A percentile compares a stretch with the other conserved stretches of the same genome.
phyloP scores from a whole-genome alignment of 2,888 invertebrate species.

The Chrysomela aeneicollis region DNA sequence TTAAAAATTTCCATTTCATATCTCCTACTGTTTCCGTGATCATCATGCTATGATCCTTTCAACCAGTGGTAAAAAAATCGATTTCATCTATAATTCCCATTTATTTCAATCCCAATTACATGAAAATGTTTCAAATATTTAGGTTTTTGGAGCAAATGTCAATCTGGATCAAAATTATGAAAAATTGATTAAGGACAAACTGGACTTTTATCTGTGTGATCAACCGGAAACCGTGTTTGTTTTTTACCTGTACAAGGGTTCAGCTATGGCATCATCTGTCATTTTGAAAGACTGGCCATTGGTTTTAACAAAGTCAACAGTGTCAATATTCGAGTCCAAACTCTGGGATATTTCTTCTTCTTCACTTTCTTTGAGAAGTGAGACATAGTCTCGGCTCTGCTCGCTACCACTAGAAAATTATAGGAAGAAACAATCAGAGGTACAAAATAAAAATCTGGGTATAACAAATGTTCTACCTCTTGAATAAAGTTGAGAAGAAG shows the following conservation, averaged over 20 bases:
- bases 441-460: too few relatives aligned
- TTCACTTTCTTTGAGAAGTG: conserved; percentile 70
- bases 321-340: conserved; percentile 68
- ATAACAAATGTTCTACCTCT: conserved; percentile 68
- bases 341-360: conserved; percentile 85
- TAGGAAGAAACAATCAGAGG: background rate
- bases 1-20: too few relatives aligned
- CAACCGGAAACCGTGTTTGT: background rate
- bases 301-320: conserved; percentile 58
- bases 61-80: too few relatives aligned
- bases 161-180: too few relatives aligned
- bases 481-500: conserved; percentile 85
- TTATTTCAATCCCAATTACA: too few relatives aligned
- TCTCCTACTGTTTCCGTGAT: too few relatives aligned
- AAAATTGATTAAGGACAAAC: too few relatives aligned
- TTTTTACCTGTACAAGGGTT: conserved; percentile 76
- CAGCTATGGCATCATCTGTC: conserved; percentile 79
- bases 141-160: too few relatives aligned
- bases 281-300: conserved; percentile 60
- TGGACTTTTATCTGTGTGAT: too few relatives aligned
- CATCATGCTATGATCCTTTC: too few relatives aligned
- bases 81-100: too few relatives aligned
- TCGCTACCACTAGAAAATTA: conserved; percentile 50
- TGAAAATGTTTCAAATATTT: too few relatives aligned
- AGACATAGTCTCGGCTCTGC: conserved; percentile 46